Conservation (phyloP, 2,113 vertebrate species). For the Fulica atra region DNA sequence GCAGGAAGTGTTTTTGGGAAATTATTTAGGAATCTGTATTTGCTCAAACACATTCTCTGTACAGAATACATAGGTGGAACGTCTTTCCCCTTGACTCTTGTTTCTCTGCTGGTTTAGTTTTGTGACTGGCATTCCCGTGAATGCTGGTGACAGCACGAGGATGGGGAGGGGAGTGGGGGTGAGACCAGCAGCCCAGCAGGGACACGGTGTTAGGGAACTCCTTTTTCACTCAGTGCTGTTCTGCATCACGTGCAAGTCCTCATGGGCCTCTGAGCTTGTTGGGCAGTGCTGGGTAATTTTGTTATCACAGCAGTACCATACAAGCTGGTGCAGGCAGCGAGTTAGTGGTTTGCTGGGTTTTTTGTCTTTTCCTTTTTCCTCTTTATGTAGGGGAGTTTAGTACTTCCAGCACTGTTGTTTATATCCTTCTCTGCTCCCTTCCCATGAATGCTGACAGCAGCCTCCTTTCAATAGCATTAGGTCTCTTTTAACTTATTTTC, state of each 20-base stretch:
- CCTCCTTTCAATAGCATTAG: not conserved
- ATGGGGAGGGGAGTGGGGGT: not conserved
- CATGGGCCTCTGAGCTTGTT: not conserved
- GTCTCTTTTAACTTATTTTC: not conserved
- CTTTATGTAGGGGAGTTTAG: not conserved
- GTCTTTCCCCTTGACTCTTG: not conserved
- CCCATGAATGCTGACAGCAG: not conserved
- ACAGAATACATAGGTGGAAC: not conserved
- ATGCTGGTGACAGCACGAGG: not conserved
- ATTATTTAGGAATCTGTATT: not conserved
- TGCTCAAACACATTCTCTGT: not conserved
- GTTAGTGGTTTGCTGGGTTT: too few species aligned
- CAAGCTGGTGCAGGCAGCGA: not conserved
- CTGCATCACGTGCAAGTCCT: not conserved
- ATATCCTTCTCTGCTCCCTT: not conserved
- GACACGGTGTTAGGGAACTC: accelerated
- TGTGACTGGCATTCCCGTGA: not conserved
- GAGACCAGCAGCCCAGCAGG: not conserved
- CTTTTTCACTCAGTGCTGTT: not conserved
- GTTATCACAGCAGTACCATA: not conserved
- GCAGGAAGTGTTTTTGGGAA: not conserved
- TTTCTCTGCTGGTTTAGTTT: not conserved
- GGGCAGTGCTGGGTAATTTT: not conserved
- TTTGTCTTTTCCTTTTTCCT: not conserved
- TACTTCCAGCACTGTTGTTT: not conserved